These are phyloP conservation scores for Rhabditoides inermis DNA, from an alignment of 2,888 invertebrate species.

Conservation along the genomic window DNA sequence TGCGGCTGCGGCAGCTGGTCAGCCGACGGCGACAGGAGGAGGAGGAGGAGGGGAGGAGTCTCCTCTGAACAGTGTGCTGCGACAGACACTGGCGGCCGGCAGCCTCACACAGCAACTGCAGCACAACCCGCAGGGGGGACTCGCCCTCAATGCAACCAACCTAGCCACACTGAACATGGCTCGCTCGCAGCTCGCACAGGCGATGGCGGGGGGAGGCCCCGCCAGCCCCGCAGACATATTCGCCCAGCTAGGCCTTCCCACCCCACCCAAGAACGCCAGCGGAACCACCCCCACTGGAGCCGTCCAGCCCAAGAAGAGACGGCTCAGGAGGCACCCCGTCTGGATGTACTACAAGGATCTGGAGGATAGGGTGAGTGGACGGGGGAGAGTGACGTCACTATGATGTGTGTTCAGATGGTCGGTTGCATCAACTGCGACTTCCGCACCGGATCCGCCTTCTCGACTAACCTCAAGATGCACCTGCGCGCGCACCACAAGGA, in stretches of 20 bases:
- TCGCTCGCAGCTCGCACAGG: not conserved
- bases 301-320: slow-evolving; percentile 35
- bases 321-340: slow-evolving; percentile 44
- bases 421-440: slow-evolving; percentile 45
- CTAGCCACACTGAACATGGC: slow-evolving; percentile 26
- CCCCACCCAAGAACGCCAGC: slow-evolving; percentile 1
- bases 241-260: not conserved
- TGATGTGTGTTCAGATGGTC: slow-evolving; percentile 29
- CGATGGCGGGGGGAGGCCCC: slow-evolving; percentile 13
- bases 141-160: slow-evolving; percentile 27
- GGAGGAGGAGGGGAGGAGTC: slow-evolving; percentile 23
- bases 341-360: slow-evolving; percentile 46
- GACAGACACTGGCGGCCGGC: slow-evolving; percentile 30
- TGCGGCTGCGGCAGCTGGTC: too few relatives aligned
- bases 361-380: slow-evolving; percentile 35
- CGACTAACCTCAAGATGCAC: slow-evolving; percentile 46
- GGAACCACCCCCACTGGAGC: slow-evolving; percentile 17
- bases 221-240: slow-evolving; percentile 9
- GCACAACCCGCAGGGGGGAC: slow-evolving; percentile 13
- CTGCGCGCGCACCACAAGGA: slow-evolving; percentile 45
- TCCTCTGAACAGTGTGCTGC: slow-evolving; percentile 26
- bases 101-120: slow-evolving; percentile 24
- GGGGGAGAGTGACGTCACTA: not conserved
- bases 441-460: slow-evolving; percentile 43
- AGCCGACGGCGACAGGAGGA: too few relatives aligned